A percentile compares a stretch with the other conserved stretches of the same genome.
phyloP scores from a whole-genome alignment of 2,797 vertebrate genomes.

The Chelonia mydas region DNA sequence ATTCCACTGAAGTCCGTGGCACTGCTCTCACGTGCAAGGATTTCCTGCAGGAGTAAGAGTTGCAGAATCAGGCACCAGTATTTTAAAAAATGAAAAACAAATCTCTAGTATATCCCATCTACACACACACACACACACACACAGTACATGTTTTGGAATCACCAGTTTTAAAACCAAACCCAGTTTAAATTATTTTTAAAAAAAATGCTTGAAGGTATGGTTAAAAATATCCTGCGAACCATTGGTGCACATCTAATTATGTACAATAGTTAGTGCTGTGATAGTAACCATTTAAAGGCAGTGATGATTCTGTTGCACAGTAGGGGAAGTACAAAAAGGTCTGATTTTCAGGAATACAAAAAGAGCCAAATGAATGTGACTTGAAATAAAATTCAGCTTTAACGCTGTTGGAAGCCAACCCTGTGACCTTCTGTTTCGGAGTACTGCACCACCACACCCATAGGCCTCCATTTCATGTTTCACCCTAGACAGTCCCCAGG shows the following conservation, averaged over 20 bases:
- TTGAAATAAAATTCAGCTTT: conserved; percentile 67
- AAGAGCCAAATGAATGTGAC: conserved; percentile 68
- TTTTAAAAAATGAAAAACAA: conserved; percentile 3
- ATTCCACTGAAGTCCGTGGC: background rate
- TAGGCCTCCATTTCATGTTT: conserved; percentile 82
- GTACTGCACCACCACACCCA: conserved; percentile 81
- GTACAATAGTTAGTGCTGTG: background rate
- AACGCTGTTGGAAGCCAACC: conserved; percentile 56
- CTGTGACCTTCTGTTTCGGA: conserved; percentile 83
- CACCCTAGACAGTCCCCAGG: conserved; percentile 85
- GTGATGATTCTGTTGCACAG: conserved; percentile 34
- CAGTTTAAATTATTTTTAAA: background rate
- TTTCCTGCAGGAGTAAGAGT: background rate
- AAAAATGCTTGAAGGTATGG: background rate
- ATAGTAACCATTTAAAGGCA: conserved; percentile 56
- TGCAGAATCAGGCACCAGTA: fast-evolving
- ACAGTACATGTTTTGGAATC: background rate
- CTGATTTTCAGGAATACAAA: background rate
- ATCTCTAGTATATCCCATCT: background rate
- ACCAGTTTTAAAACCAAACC: conserved; percentile 10
- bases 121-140: background rate
- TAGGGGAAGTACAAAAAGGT: conserved; percentile 17
- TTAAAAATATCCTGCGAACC: conserved; percentile 6
- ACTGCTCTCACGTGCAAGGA: background rate
- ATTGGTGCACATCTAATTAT: conserved; percentile 34